These are phyloP conservation scores for Podargus strigoides DNA, from an alignment of 2,797 vertebrate species.

Conservation along the genomic window DNA sequence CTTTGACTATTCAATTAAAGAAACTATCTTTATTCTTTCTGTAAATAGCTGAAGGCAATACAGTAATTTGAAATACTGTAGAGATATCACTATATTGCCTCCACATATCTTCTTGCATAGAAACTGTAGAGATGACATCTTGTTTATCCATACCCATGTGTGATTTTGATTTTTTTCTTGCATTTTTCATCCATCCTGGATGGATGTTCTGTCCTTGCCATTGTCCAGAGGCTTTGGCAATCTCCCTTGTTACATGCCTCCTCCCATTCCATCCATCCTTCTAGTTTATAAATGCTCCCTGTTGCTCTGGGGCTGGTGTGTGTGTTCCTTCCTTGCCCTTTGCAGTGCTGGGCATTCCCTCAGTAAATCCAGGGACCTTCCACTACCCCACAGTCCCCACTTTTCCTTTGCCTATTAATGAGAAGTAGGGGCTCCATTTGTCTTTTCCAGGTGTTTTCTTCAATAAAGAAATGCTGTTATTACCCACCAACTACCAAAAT, in stretches of 20 bases:
- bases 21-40: background rate
- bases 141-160: background rate
- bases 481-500: background rate
- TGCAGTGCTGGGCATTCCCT: background rate
- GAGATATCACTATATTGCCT: background rate
- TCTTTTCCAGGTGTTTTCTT: background rate
- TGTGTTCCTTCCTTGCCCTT: no score
- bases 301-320: background rate
- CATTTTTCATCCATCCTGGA: no score
- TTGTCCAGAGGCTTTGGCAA: background rate
- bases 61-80: background rate
- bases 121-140: background rate
- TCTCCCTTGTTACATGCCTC: background rate
- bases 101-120: background rate
- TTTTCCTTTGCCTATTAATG: background rate
- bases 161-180: background rate
- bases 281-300: background rate
- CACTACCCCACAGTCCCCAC: rapidly evolving
- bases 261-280: background rate
- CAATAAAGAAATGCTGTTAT: background rate
- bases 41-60: background rate
- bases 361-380: background rate
- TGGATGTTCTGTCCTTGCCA: background rate
- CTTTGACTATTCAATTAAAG: background rate
- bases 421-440: background rate